Evolutionary conservation across 2,888 invertebrate genomes (phyloP), one percentile per base, ranked within the genome.

Genomic region (Ophioninae sp.): DNA sequence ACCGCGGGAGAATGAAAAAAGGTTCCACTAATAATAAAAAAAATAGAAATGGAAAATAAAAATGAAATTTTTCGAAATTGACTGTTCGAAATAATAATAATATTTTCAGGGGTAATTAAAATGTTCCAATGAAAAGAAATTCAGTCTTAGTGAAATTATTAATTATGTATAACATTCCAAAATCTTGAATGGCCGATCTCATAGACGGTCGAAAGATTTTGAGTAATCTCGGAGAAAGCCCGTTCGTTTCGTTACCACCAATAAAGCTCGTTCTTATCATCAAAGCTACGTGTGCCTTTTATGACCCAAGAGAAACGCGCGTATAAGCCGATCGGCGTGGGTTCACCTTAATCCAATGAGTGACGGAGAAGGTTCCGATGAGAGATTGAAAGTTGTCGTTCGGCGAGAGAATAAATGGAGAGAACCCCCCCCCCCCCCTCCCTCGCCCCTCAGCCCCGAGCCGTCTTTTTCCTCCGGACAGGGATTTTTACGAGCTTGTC

Each of bases 401-500:
- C 59, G 64, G 44, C 41, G 59, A 68, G 59, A 74, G 67, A 69
- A 76, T 13, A 37, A 64, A 64, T 30, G 23, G 59, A 22, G n/a
- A n/a, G n/a, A n/a, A n/a, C n/a, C n/a, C n/a, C n/a, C n/a, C n/a
- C n/a, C n/a, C n/a, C n/a, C 20, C 20, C 59, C 59, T 59, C 59
- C 13, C 13, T 6, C 6, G 1, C 58, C n/a, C 17, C n/a, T 2
- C 17, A 0, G 6, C n/a, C n/a, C 58, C n/a, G 1, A 72, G 67
- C 41, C 59, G 30, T 23, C 6, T 39, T 41, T 69, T 44, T 23
- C 20, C 3, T n/a, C 22, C 17, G 44, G 6, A 68, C 22, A 51
- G n/a, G 59, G 44, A 73, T 76, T 82, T 82, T 82, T 74, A 82
- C 78, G 78, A 82, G 64, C 69, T 23, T 64, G 68, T 82, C 17